Conservation (phyloP, 2,888 invertebrate genomes). For the Lissocephala sabroskyi region DNA sequence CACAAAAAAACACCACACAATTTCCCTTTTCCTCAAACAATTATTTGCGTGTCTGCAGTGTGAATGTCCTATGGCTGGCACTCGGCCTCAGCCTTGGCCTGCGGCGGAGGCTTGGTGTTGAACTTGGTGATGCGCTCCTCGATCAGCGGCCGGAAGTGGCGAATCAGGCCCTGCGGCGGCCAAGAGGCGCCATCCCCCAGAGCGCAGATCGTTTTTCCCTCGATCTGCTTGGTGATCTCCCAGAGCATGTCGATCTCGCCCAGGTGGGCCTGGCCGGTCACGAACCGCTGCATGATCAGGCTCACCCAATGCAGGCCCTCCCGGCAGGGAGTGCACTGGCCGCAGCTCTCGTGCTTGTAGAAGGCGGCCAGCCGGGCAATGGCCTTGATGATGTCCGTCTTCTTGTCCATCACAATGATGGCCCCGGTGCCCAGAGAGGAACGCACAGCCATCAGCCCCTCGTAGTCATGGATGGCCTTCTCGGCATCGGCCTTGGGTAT, state of each 20-base stretch:
- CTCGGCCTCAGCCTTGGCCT: constrained; percentile 6
- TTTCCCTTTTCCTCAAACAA: constrained; percentile 14
- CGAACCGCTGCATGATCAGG: constrained; percentile 83
- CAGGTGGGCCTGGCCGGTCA: constrained; percentile 90
- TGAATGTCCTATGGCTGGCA: no score
- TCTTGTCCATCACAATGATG: constrained; percentile 97
- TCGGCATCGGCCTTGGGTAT: constrained; percentile 94
- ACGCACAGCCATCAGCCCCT: constrained; percentile 91
- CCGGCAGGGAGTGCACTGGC: constrained; percentile 98
- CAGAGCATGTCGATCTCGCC: constrained; percentile 98
- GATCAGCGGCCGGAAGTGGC: constrained; percentile 95
- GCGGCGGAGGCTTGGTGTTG: no score
- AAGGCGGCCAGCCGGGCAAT: constrained; percentile 95
- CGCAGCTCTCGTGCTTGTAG: constrained; percentile 99
- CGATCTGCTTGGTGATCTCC: constrained; percentile 98
- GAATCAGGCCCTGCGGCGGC: constrained; percentile 97
- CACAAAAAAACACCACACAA: constrained; percentile 20
- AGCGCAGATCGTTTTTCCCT: constrained; percentile 99
- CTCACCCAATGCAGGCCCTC: constrained; percentile 97
- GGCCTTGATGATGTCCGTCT: constrained; percentile 95
- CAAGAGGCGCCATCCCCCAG: constrained; percentile 98
- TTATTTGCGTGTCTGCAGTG: no score
- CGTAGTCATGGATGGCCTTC: constrained; percentile 96
- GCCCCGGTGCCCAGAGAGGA: constrained; percentile 98
- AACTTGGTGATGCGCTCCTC: constrained; percentile 80